Base-by-base conservation (phyloP, 2,797 vertebrate genomes). In the Fistularia commersonii region DNA sequence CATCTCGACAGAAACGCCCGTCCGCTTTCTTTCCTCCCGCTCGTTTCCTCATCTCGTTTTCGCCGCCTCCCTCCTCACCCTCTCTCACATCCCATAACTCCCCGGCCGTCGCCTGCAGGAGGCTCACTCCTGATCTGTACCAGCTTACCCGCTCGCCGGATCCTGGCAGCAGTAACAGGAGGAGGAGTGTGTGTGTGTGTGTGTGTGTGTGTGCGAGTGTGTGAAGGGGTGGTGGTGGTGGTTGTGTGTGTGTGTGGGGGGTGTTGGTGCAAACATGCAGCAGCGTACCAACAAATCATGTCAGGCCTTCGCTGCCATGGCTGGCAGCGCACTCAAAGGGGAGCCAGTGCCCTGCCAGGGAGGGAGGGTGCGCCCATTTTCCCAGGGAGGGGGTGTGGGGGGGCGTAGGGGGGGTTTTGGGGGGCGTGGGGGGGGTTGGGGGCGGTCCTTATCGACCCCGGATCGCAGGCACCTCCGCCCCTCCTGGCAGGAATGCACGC, bases 401-500 rank as follows among this genome's bases (percentile, higher is more conserved):
- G 14, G 60, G 51, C n/a, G n/a, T n/a, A n/a, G n/a, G n/a, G n/a
- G n/a, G n/a, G n/a, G n/a, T n/a, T n/a, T n/a, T n/a, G n/a, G n/a
- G n/a, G n/a, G n/a, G n/a, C n/a, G n/a, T n/a, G n/a, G n/a, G n/a
- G n/a, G n/a, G n/a, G n/a, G n/a, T n/a, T n/a, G 72, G 77, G 79
- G 66, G 77, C 82, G 86, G 72, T 81, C 80, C 81, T 88, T 83
- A 85, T 82, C 77, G 74, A 73, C 69, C 52, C 57, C n/a, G 48
- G 69, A 81, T 80, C 80, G 74, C 79, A 84, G 83, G 80, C 84
- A 84, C 84, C 83, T 89, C 88, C 81, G 87, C 88, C 88, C 86
- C 90, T 87, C 72, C 85, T 90, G 90, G 89, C 66, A 82, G 89
- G 90, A 91, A 91, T 90, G 90, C 72, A 80, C 6, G 76, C 54